phyloP scores from a whole-genome alignment of 2,888 invertebrate genomes.

The Drosophila cognata region DNA sequence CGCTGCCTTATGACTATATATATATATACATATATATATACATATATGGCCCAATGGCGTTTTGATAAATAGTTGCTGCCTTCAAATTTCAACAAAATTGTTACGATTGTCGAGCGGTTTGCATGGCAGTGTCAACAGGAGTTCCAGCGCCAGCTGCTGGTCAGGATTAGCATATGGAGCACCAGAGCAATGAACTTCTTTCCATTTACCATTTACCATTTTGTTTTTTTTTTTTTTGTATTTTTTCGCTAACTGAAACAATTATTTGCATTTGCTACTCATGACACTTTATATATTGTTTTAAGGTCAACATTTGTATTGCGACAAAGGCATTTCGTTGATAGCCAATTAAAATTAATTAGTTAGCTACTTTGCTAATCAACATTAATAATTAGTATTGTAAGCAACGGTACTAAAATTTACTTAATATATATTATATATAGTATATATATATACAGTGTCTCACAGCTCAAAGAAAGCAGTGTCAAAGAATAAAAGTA shows the following conservation, averaged over 20 bases:
- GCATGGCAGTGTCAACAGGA: conserved; percentile 52
- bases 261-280: not conserved
- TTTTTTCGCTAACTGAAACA: not conserved
- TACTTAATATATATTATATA: not conserved
- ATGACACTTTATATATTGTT: not conserved
- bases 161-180: conserved; percentile 48
- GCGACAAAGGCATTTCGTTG: not conserved
- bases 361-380: not conserved
- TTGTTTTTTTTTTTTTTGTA: not conserved
- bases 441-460: not conserved
- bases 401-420: not conserved
- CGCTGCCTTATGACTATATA: conserved; percentile 16
- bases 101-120: conserved; percentile 52
- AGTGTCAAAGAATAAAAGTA: no score
- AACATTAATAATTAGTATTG: not conserved
- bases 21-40: not conserved
- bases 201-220: conserved; percentile 14
- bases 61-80: conserved; percentile 70
- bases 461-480: no score
- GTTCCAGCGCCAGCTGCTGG: conserved; percentile 33
- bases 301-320: not conserved
- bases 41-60: conserved; percentile 31
- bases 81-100: conserved; percentile 51
- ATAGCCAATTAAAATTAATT: not conserved
- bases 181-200: conserved; percentile 37